Evolutionary conservation across 2,113 vertebrate genomes (phyloP), one percentile per base, ranked within the genome.

Genomic region (Oophaga pumilio): DNA sequence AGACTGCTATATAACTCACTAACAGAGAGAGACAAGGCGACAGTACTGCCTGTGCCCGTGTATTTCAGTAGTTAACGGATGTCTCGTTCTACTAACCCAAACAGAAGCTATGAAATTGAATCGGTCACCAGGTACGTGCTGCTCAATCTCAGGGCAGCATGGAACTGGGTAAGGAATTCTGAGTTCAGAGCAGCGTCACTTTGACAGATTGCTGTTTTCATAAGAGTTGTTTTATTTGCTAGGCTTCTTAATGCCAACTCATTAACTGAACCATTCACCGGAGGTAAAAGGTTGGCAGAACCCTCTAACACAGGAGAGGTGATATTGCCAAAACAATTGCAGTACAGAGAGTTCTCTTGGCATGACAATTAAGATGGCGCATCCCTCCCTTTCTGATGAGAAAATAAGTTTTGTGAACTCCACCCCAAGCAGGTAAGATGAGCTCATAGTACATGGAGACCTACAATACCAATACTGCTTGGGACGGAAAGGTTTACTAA

Each of bases 341-440:
- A 69, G 81, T 24, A 83, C 81, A 69, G n/a, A 83, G 1, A 24
- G 81, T 83, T 83, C 64, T 18, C 17, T 15, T 52, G 10, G 81
- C 18, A 52, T 15, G 26, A 17, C 81, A 77, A 77, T 77, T 77
- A 68, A 50, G 69, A n/a, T 50, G n/a, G 28, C 8, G 20, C 26
- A 66, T 56, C 26, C 60, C 80, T 82, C 57, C 79, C 59, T 62
- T 8, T 8, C 18, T 49, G n/a, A 43, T 33, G 49, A 76, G 17
- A 50, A 50, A 6, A 82, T 14, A 18, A 62, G 28, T 12, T 50
- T 43, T 20, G 59, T 64, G 79, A 5, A 82, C 78, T 80, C 78
- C 57, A 82, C 59, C 80, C 28, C 80, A 64, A 62, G 20, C 33
- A 77, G 20, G 20, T 56, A 77, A 76, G 8, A 18, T 22, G 11